Base-by-base conservation (phyloP, 2,113 vertebrate species). In the Serilophus lunatus region DNA sequence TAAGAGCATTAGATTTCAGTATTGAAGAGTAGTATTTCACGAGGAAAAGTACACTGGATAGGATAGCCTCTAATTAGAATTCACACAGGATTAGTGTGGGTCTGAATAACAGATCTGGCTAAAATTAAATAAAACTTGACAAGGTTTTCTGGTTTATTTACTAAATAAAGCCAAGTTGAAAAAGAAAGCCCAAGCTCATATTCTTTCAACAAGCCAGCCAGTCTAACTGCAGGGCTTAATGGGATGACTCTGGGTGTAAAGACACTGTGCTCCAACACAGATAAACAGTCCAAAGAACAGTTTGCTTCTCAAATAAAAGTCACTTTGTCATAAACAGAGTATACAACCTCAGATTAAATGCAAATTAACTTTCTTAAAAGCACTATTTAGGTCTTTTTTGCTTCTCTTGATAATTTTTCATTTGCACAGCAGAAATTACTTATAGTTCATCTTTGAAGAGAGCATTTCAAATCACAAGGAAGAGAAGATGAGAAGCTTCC, bases 261-360 rank as follows among this genome's bases (percentile, higher is more conserved):
- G 63, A 56, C n/a, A 76, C 36, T 44, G 65, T 1, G 1, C 29
- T 82, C 50, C 72, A 88, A 70, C 38, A 54, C 2, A 86, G 95
- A 94, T 78, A 95, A 90, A 76, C 38, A 4, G 88, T 95, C 94
- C 88, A 96, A 94, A 95, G 86, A 86, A 84, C 96, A 93, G 29
- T 13, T 72, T 92, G 80, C 56, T 86, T 90, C 74, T 44, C 72
- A 74, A 70, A 66, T 35, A 45, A 11, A 65, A 70, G 29, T 36
- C 65, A 47, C 25, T 85, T 65, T 35, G 60, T 66, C 3, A 1
- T 35, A 24, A 90, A 47, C 28, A 68, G 33, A 86, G 16, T 26
- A 7, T 22, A 92, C 83, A 59, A 18, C 20, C 42, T 59, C 54
- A 66, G 51, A 92, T 36, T 47, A 74, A 88, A 81, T 40, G 29